phyloP scores from a whole-genome alignment of 2,888 invertebrate species.

The Tupiocoris notatus region DNA sequence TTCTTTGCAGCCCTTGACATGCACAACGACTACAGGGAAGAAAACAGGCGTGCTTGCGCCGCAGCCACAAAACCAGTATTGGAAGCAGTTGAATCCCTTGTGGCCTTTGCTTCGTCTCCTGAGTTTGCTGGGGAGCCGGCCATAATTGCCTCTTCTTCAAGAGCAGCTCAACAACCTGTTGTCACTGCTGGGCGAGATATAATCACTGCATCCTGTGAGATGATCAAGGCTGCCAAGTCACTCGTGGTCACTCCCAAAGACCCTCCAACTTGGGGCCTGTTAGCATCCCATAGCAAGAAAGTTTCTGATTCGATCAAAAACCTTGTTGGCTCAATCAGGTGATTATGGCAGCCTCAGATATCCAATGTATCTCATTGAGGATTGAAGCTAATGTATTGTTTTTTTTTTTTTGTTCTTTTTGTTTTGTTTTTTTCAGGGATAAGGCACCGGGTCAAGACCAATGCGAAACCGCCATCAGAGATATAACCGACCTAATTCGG shows the following conservation, averaged over 20 bases:
- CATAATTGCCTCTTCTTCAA: slow-evolving; percentile 80
- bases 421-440: slow-evolving; percentile 60
- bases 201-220: slow-evolving; percentile 81
- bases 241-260: slow-evolving; percentile 87
- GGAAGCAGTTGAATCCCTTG: slow-evolving; percentile 87
- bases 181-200: slow-evolving; percentile 74
- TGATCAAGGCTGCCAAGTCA: slow-evolving; percentile 87
- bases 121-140: slow-evolving; percentile 93
- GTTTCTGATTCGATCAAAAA: slow-evolving; percentile 96
- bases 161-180: slow-evolving; percentile 82
- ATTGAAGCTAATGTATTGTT: no score
- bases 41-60: slow-evolving; percentile 70
- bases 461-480: slow-evolving; percentile 79
- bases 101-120: slow-evolving; percentile 88
- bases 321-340: slow-evolving; percentile 80
- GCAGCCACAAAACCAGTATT: slow-evolving; percentile 80
- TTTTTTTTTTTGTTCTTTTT: no score
- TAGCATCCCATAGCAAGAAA: slow-evolving; percentile 90
- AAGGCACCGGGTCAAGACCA: slow-evolving; percentile 95
- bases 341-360: no score
- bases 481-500: slow-evolving; percentile 70
- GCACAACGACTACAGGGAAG: slow-evolving; percentile 68
- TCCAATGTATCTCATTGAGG: no score
- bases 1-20: slow-evolving; percentile 53
- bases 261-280: slow-evolving; percentile 88